Percentiles rank a stretch among this genome's conserved stretches.
Evolutionary conservation across 2,797 vertebrate genomes (phyloP).

Genomic region (Phrynocephalus guinanensis): DNA sequence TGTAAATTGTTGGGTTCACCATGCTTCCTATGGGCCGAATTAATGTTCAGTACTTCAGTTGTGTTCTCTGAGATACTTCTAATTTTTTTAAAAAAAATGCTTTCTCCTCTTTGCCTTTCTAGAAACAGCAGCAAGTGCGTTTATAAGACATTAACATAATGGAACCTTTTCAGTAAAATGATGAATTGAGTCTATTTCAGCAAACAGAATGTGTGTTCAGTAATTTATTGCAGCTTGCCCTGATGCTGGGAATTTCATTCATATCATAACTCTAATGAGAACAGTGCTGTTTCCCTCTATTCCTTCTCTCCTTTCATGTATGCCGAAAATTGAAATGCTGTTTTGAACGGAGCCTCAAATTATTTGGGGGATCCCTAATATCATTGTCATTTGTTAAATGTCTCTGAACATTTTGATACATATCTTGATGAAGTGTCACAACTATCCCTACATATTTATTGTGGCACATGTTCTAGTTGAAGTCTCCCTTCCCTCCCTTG

Average conservation of each 20-base stretch:
- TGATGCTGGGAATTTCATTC: slow-evolving; percentile 64
- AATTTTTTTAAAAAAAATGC: slow-evolving; percentile 72
- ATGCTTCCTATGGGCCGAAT: slow-evolving; percentile 58
- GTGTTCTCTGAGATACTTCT: slow-evolving; percentile 56
- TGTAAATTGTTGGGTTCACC: slow-evolving; percentile 37
- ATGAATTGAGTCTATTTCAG: slow-evolving; percentile 83
- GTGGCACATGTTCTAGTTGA: too few relatives aligned
- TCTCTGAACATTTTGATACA: slow-evolving; percentile 69
- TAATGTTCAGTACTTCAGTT: slow-evolving; percentile 71
- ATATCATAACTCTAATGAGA: slow-evolving; percentile 76
- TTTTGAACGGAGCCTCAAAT: slow-evolving; percentile 57
- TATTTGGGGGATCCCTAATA: slow-evolving; percentile 65
- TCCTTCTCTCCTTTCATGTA: slow-evolving; percentile 38
- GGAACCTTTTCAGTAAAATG: slow-evolving; percentile 85
- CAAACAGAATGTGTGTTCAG: slow-evolving; percentile 78
- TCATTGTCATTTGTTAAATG: slow-evolving; percentile 64
- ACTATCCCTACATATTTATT: too few relatives aligned
- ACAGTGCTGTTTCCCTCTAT: slow-evolving; percentile 54
- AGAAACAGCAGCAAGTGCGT: slow-evolving; percentile 75
- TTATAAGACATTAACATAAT: slow-evolving; percentile 86
- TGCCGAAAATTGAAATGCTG: slow-evolving; percentile 47
- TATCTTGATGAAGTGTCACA: too few relatives aligned
- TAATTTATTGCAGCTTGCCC: slow-evolving; percentile 79
- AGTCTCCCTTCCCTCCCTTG: too few relatives aligned
- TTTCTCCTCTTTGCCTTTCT: slow-evolving; percentile 77